These are phyloP conservation scores for Xylota segnis DNA, from an alignment of 2,888 invertebrate species.

Conservation along the genomic window DNA sequence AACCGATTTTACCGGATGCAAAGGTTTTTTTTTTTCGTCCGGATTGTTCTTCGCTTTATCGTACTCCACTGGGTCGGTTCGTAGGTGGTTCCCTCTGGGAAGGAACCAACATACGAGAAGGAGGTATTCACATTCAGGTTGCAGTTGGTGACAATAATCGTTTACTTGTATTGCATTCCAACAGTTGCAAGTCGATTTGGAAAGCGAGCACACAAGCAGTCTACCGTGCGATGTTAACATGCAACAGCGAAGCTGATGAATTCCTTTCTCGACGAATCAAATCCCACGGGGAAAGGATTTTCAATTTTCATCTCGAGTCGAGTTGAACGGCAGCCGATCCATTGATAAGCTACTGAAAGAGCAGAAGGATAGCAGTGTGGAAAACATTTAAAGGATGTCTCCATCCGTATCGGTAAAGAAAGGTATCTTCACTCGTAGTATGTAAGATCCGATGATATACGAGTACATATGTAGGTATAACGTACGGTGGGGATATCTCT, in stretches of 20 bases:
- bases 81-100: constrained; percentile 15
- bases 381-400: neutral
- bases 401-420: neutral
- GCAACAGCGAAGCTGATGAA: constrained; percentile 27
- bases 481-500: neutral
- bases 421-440: neutral
- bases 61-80: constrained; percentile 18
- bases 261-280: constrained; percentile 58
- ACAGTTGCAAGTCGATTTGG: constrained; percentile 58
- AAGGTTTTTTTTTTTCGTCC: constrained; percentile 41
- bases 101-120: neutral
- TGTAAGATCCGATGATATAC: neutral
- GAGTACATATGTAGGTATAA: too few species aligned
- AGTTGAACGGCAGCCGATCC: constrained; percentile 27
- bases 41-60: constrained; percentile 13
- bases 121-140: constrained; percentile 48
- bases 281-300: constrained; percentile 58
- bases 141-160: constrained; percentile 75
- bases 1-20: constrained; percentile 75
- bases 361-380: neutral
- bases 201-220: constrained; percentile 31
- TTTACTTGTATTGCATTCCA: constrained; percentile 66
- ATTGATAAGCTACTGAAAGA: constrained; percentile 43
- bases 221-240: constrained; percentile 52
- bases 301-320: constrained; percentile 66